Evolutionary conservation across 2,797 vertebrate species (phyloP).

Genomic region (Pogonophryne albipinna): DNA sequence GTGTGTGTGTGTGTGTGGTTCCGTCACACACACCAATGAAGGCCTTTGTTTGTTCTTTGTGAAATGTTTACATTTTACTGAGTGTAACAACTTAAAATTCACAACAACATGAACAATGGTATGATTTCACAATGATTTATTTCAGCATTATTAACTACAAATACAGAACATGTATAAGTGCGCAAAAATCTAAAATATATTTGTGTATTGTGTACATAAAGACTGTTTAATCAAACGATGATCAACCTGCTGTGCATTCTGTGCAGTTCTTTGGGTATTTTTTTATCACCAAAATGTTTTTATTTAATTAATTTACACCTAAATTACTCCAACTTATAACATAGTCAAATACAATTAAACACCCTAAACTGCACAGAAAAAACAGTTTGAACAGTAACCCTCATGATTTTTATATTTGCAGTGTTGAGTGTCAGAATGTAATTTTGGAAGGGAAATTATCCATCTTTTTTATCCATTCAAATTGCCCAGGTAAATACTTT

Average conservation of each 20-base stretch:
- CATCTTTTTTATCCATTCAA: no score
- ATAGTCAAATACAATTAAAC: no score
- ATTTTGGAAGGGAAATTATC: background rate
- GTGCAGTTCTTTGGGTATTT: no score
- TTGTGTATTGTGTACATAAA: background rate
- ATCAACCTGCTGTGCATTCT: background rate
- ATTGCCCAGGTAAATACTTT: no score
- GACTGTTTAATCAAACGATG: no score
- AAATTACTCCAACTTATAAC: no score
- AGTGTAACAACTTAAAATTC: background rate
- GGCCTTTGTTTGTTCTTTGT: background rate
- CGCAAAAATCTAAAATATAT: no score
- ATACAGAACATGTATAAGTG: background rate
- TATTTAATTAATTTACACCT: background rate
- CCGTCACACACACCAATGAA: background rate
- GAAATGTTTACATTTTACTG: background rate
- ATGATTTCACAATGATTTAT: background rate
- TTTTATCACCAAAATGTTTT: background rate
- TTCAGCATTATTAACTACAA: background rate
- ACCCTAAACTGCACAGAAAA: no score
- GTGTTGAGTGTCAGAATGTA: background rate
- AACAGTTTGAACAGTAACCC: background rate
- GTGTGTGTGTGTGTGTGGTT: conserved; percentile 27
- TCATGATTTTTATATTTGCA: background rate
- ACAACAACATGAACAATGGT: no score